phyloP scores from a whole-genome alignment of 2,888 invertebrate species.

The Thera obeliscata region DNA sequence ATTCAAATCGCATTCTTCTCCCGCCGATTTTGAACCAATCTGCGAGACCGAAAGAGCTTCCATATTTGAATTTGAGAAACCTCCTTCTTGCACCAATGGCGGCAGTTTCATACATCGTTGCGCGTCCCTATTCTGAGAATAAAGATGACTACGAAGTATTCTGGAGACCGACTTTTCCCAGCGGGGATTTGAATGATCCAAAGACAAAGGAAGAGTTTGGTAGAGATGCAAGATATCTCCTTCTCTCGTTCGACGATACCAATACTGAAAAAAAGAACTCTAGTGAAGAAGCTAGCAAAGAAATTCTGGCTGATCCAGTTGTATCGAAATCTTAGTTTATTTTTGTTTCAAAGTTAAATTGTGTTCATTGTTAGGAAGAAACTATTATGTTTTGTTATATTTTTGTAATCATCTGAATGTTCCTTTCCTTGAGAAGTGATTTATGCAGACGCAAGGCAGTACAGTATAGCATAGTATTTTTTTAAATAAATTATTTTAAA shows the following conservation, averaged over 20 bases:
- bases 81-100: constrained; percentile 37
- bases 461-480: too few species aligned
- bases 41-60: constrained; percentile 10
- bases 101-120: constrained; percentile 32
- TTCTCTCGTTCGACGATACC: constrained; percentile 11
- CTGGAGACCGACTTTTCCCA: constrained; percentile 24
- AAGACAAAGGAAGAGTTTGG: constrained; percentile 11
- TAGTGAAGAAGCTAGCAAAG: not conserved
- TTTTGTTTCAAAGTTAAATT: not conserved
- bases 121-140: constrained; percentile 16
- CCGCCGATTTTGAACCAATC: constrained; percentile 30
- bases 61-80: constrained; percentile 30
- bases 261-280: not conserved
- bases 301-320: not conserved
- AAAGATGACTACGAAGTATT: constrained; percentile 17
- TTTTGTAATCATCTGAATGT: too few species aligned
- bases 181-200: not conserved
- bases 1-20: constrained; percentile 7
- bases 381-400: not conserved
- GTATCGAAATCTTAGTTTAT: constrained; percentile 9
- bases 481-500: too few species aligned
- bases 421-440: too few species aligned
- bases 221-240: constrained; percentile 21
- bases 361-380: not conserved
- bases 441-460: too few species aligned